A percentile compares a stretch with the other conserved stretches of the same genome.
Conservation (phyloP, 2,113 vertebrate genomes). For the Rousettus leschenaultii region DNA sequence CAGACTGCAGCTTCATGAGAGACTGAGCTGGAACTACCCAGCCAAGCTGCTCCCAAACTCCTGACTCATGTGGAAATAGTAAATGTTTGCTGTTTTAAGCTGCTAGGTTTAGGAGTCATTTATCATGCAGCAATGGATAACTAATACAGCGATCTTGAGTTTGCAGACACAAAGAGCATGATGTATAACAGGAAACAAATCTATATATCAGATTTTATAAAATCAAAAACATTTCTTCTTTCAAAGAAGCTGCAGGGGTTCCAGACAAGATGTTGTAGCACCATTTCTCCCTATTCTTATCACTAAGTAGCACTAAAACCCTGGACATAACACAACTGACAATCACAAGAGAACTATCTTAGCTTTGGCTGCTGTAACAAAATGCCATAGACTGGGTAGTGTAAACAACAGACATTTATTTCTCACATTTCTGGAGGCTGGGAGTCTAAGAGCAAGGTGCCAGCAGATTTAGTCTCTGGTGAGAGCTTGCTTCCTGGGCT, state of each 20-base stretch:
- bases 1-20: background rate
- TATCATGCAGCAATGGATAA: background rate
- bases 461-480: too few species aligned
- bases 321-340: background rate
- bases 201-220: background rate
- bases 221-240: background rate
- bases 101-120: background rate
- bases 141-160: background rate
- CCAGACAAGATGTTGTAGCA: background rate
- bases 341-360: background rate
- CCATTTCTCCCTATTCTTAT: background rate
- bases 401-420: background rate
- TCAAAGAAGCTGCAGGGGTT: background rate
- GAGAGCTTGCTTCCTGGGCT: too few species aligned
- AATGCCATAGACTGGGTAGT: background rate
- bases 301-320: background rate
- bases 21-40: background rate
- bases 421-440: too few species aligned
- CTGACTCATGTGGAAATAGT: background rate
- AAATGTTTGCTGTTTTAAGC: background rate
- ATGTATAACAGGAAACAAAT: background rate
- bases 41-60: background rate
- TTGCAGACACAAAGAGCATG: background rate
- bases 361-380: background rate
- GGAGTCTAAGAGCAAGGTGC: too few species aligned